phyloP scores from a whole-genome alignment of 2,113 vertebrate species.

The Nipponia nippon region DNA sequence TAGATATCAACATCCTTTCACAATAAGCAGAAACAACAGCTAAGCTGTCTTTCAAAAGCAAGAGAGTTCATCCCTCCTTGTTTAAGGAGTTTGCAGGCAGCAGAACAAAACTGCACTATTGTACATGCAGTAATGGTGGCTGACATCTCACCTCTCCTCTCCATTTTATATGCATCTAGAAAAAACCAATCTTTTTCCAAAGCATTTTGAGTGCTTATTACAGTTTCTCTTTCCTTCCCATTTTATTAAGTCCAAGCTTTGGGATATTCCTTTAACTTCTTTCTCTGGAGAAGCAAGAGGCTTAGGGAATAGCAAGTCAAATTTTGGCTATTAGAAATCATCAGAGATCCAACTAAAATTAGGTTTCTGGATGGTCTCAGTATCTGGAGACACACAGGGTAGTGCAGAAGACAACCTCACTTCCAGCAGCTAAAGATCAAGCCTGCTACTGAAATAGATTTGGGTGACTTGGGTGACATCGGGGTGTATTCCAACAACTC shows the following conservation, averaged over 20 bases:
- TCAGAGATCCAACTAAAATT: background rate
- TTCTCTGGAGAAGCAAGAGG: background rate
- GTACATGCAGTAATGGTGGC: background rate
- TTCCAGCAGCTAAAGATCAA: background rate
- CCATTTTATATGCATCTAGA: background rate
- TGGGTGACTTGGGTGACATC: background rate
- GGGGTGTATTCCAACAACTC: background rate
- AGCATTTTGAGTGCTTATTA: background rate
- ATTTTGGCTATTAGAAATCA: background rate
- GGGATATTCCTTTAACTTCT: background rate
- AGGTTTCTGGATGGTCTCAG: background rate
- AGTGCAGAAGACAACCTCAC: background rate
- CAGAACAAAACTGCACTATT: background rate
- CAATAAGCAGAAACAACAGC: background rate
- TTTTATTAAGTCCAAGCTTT: background rate
- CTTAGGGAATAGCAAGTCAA: background rate
- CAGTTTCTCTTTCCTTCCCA: background rate
- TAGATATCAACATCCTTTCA: background rate
- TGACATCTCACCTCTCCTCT: background rate
- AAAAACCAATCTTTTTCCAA: background rate
- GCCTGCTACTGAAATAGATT: background rate
- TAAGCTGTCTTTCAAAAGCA: background rate
- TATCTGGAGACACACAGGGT: no score
- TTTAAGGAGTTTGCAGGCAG: background rate
- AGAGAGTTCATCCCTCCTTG: background rate